Evolutionary conservation across 2,797 vertebrate species (phyloP), one percentile per base, ranked within the genome.

Genomic region (Parotocinclus haroldoi): DNA sequence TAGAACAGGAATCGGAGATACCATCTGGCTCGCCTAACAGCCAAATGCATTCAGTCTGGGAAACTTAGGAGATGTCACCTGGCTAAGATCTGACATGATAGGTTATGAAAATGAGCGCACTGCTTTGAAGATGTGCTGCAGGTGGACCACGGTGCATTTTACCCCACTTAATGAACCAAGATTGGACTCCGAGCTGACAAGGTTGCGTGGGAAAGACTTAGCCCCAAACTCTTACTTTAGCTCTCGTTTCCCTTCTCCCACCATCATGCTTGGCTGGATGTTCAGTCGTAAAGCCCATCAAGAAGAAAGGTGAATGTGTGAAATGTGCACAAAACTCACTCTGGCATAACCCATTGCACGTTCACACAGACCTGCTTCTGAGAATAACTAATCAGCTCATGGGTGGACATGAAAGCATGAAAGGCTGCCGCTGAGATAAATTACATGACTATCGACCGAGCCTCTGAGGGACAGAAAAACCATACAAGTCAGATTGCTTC

Each of bases 131-230:
- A 75, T 40, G 16, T 9, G 58, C n/a, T 63, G 53, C 52, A 46
- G 57, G 68, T 71, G 58, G 55, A 57, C 42, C 19, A 18, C 19
- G 10, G 19, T 55, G 42, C 46, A 17, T 27, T 65, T 55, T 37
- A 65, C 45, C 54, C 54, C 13, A 39, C 42, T 54, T 46, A 27
- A 55, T 55, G 19, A 63, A 58, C 46, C 38, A 14, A 42, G 71
- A 79, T 81, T 79, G 81, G 71, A 73, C 56, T 70, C 73, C 72
- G 73, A 82, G 82, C 76, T 79, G 79, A 84, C 76, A 74, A 78
- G 78, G 72, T 76, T 81, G 85, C 83, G 82, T 62, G 63, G 71
- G 72, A 79, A 76, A 77, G 80, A 82, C 76, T 81, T 78, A 84
- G 74, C 76, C 81, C 78, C 82, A 73, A 85, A 83, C 80, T 84